Evolutionary conservation across 2,888 invertebrate species (phyloP).

Genomic region (Callosobruchus maculatus): DNA sequence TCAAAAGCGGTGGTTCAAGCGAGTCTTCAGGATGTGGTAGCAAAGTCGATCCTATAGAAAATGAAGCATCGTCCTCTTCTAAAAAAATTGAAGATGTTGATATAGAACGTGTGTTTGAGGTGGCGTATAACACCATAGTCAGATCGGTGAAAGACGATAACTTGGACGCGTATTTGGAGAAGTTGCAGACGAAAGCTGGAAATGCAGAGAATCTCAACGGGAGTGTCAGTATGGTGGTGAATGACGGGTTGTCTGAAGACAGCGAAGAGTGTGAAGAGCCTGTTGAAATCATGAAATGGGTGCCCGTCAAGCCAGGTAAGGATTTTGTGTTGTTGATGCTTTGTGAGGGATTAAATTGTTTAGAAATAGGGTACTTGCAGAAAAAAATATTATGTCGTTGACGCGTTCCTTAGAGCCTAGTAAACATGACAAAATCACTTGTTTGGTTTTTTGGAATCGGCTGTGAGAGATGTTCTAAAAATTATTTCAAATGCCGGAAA

Average conservation of each 20-base stretch:
- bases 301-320: constrained; percentile 17
- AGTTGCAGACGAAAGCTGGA: neutral
- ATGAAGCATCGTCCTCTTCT: neutral
- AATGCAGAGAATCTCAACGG: constrained; percentile 6
- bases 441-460: too few species aligned
- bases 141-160: neutral
- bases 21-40: neutral
- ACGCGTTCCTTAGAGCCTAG: too few species aligned
- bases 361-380: too few species aligned
- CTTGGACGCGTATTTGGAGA: neutral
- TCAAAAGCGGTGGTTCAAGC: neutral
- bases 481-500: too few species aligned
- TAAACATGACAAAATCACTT: too few species aligned
- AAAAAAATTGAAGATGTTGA: neutral
- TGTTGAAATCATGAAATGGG: constrained; percentile 26
- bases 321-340: too few species aligned
- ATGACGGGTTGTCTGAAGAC: neutral
- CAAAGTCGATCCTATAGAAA: neutral
- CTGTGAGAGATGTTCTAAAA: too few species aligned
- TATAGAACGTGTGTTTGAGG: neutral
- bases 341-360: too few species aligned
- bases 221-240: neutral
- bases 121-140: neutral
- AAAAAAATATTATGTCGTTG: too few species aligned
- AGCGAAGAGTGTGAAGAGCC: neutral